Evolutionary conservation across 2,113 vertebrate genomes (phyloP).

Genomic region (Ochotona curzoniae): DNA sequence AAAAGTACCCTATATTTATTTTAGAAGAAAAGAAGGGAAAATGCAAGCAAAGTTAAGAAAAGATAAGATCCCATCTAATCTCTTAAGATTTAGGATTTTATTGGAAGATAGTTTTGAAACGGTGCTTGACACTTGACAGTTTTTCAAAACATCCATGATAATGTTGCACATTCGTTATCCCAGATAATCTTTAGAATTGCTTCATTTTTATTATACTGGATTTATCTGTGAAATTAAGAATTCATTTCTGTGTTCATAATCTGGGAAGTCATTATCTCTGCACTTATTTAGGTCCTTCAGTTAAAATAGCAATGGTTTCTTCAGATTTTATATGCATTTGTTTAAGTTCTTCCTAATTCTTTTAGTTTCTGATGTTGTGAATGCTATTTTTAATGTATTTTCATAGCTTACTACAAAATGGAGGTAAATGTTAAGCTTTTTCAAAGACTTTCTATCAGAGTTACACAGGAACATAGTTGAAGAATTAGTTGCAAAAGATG

Average conservation of each 20-base stretch:
- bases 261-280: neutral
- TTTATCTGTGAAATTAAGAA: conserved; percentile 33
- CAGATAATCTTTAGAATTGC: conserved; percentile 6
- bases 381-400: neutral
- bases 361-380: neutral
- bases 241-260: neutral
- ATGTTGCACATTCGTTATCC: neutral
- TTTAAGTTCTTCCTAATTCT: neutral
- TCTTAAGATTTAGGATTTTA: neutral
- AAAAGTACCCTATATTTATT: neutral
- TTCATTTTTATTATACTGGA: conserved; percentile 1
- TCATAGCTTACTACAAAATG: neutral
- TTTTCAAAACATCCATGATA: neutral
- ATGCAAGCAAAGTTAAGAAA: neutral
- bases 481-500: neutral
- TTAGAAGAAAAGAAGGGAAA: neutral
- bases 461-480: neutral
- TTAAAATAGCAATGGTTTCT: neutral
- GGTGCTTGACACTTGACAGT: neutral
- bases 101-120: neutral
- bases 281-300: neutral
- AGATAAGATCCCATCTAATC: neutral
- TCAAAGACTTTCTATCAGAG: neutral
- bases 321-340: neutral
- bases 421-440: neutral